Base-by-base conservation (phyloP, 2,888 invertebrate genomes). In the Eledona agricola region DNA sequence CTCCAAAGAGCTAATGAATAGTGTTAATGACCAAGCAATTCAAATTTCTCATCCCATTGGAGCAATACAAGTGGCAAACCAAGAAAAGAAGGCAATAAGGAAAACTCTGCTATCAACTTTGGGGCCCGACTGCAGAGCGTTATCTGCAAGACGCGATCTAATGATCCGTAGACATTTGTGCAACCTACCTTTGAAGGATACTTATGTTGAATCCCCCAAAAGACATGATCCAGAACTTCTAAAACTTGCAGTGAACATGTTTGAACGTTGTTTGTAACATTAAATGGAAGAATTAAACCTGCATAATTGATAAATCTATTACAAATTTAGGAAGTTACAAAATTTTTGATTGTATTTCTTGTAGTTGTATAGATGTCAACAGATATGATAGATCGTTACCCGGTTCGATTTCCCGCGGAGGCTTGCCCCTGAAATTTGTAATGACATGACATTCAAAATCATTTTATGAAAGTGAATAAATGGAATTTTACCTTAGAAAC, bases 91-190 rank as follows among this genome's bases (percentile, higher is more conserved):
- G 55, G 80, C 80, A n/a, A 81, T 84, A 52, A 80, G 86, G 5
- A 83, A 82, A 34, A 79, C 78, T 31, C 67, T 89, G 1, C 81
- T 92, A 58, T 82, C 84, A 53, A 85, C 85, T 66, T 83, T 89
- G 26, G 90, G 90, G 9, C 85, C 86, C 26, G 87, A 85, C 64
- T 86, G 89, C 15, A 81, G 89, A 7, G 93, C 91, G 0, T 74
- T 93, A 32, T 89, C 89, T 61, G 91, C 93, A 3, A 80, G 92
- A 9, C 81, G 88, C 38, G 93, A 93, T 72, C 77, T 93, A 50
- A 86, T 87, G 15, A 81, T 93, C 52, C 79, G 88, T 4, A 77
- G 88, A 17, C 85, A 86, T 68, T 73, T 91, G 31, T 88, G 88
- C 67, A 82, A 85, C 61, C 74, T 88, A 62, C 87, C 88, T 0